Evolutionary conservation across 2,888 invertebrate genomes (phyloP), one percentile per base, ranked within the genome.

Genomic region (Monoplex corrugatus): DNA sequence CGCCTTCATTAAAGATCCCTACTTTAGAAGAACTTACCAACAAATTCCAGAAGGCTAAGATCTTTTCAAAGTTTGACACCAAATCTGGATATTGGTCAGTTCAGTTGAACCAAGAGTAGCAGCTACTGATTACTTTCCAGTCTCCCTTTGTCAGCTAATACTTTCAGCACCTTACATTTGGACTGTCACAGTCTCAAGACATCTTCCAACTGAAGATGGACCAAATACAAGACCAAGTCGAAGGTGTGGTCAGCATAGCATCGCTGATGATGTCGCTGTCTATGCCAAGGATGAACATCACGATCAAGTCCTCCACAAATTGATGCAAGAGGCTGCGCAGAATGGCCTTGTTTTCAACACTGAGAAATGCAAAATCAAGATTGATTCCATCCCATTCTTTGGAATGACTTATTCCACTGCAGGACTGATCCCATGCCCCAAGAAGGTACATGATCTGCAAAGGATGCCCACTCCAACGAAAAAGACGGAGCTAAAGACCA

Each of bases 301-400:
- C 82, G 91, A 91, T 28, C 28, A 35, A 35, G 86, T 89, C 85
- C 57, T 91, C 50, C 8, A 16, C 32, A 38, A 32, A 19, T 38
- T 80, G 5, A 35, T 80, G 35, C 19, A 80, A 16, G 40, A 23
- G 28, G 88, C 88, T 8, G 80, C 78, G 35, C 43, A 86, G 43
- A 78, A 40, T 19, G 90, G 91, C 28, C 90, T 91, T 8, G 90
- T 91, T 2, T 91, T 91, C 82, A 91, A 91, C 86, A 80, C 78
- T 0, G 38, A 78, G 8, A 91, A 89, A 38, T 90, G 89, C 40
- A 40, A 28, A 1, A 90, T 89, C 28, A 32, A 38, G 0, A 44
- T 8, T n/a, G 38, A 38, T 28, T 32, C 75, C 10, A 82, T 72
- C 38, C 19, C 87, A 5, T 82, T 87, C 84, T 82, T 82, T 38